These are phyloP conservation scores for Stenurella melanura DNA, from an alignment of 2,888 invertebrate genomes.

Conservation along the genomic window DNA sequence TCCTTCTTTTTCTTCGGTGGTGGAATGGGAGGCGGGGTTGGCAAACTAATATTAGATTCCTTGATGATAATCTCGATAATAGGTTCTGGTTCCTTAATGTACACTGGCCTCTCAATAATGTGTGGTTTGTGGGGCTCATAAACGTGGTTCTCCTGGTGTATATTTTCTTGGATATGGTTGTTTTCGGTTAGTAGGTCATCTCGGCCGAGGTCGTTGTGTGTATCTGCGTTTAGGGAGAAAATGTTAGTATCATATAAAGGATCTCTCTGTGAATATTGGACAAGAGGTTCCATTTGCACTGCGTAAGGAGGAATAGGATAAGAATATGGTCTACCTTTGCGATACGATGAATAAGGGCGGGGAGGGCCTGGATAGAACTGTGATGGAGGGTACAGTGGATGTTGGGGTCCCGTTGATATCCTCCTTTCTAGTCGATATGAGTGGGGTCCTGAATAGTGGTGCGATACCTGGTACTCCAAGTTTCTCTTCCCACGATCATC, in stretches of 20 bases:
- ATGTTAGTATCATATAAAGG: conserved; percentile 80
- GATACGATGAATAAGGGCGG: conserved; percentile 64
- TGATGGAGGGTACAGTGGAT: conserved; percentile 63
- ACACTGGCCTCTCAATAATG: conserved; percentile 70
- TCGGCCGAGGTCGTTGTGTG: conserved; percentile 74
- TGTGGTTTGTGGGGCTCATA: conserved; percentile 71
- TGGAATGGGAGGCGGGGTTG: conserved; percentile 76
- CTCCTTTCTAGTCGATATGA: conserved; percentile 76
- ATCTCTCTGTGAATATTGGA: conserved; percentile 87
- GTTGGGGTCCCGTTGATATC: conserved; percentile 74
- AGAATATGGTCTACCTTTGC: conserved; percentile 70
- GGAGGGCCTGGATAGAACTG: conserved; percentile 68
- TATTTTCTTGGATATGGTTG: conserved; percentile 73
- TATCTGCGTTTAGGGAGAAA: conserved; percentile 68
- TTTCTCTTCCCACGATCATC: conserved; percentile 77
- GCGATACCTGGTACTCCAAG: conserved; percentile 77
- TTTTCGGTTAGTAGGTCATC: conserved; percentile 71
- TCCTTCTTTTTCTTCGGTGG: conserved; percentile 81
- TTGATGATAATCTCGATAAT: conserved; percentile 95
- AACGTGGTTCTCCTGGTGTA: conserved; percentile 53
- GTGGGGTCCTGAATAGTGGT: conserved; percentile 76
- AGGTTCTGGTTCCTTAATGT: conserved; percentile 87
- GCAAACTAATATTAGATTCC: conserved; percentile 88
- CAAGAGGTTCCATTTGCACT: conserved; percentile 87
- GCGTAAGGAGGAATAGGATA: conserved; percentile 82